These are phyloP conservation scores for Harpegnathos saltator DNA, from an alignment of 1,140 invertebrate genomes.

Conservation along the genomic window DNA sequence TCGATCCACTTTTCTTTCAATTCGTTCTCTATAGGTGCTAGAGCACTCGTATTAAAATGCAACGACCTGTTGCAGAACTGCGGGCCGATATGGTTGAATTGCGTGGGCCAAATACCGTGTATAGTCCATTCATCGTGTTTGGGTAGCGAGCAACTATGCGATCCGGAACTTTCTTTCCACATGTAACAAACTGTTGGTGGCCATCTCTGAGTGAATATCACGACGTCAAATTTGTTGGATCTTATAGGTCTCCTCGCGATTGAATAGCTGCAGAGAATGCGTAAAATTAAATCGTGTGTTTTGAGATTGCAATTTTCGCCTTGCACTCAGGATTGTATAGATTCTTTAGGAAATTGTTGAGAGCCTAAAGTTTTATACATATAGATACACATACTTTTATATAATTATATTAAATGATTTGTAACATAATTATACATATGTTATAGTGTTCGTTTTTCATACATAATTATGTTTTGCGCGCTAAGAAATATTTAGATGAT, in stretches of 20 bases:
- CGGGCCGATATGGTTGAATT: conserved; percentile 89
- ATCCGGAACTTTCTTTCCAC: conserved; percentile 88
- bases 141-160: conserved; percentile 89
- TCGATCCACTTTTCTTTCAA: conserved; percentile 91
- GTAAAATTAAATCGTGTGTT: neutral
- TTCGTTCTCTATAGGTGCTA: conserved; percentile 88
- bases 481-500: no score
- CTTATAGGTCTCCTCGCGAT: neutral
- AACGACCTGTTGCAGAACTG: conserved; percentile 89
- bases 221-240: conserved; percentile 88
- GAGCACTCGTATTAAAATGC: conserved; percentile 87
- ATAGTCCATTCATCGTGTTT: conserved; percentile 90
- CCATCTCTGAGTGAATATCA: conserved; percentile 94
- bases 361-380: neutral
- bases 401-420: no score
- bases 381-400: no score
- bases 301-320: neutral
- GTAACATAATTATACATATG: no score
- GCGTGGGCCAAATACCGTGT: conserved; percentile 94
- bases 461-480: no score
- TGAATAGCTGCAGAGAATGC: neutral
- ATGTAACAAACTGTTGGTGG: conserved; percentile 91
- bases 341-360: neutral
- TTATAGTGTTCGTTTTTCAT: no score
- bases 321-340: no score